Evolutionary conservation across 2,888 invertebrate species (phyloP).

Genomic region (Tryphoninae sp.): DNA sequence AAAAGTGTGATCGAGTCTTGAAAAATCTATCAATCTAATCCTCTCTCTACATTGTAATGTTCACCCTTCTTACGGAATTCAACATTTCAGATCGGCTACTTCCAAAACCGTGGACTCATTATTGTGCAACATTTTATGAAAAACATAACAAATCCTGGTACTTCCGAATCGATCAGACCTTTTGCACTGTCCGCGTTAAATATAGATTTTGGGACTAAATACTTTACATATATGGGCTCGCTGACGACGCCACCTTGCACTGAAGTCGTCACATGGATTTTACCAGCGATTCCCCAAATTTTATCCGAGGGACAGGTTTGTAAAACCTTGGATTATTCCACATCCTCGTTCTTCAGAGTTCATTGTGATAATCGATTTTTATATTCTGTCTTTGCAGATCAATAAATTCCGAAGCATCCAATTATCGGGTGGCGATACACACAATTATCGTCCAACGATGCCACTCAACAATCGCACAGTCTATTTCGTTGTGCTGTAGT

Average conservation of each 20-base stretch:
- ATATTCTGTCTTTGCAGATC: conserved; percentile 49
- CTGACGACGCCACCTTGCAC: conserved; percentile 83
- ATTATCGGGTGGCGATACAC: conserved; percentile 32
- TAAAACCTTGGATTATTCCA: background rate
- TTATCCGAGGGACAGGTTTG: conserved; percentile 66
- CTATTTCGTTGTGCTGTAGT: conserved; percentile 33
- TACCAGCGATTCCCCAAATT: conserved; percentile 80
- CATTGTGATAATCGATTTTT: background rate
- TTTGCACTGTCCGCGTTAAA: conserved; percentile 73
- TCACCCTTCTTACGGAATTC: background rate
- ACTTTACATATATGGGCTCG: conserved; percentile 82
- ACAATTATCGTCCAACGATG: conserved; percentile 58
- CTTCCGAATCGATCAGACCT: conserved; percentile 53
- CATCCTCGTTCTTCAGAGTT: background rate
- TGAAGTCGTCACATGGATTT: conserved; percentile 83
- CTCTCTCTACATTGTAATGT: background rate
- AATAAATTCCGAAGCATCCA: conserved; percentile 39
- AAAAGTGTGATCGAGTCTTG: background rate
- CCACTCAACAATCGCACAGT: conserved; percentile 55
- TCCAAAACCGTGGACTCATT: conserved; percentile 54
- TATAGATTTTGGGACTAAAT: conserved; percentile 70
- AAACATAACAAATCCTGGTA: conserved; percentile 29
- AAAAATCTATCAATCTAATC: background rate
- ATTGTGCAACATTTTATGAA: conserved; percentile 33
- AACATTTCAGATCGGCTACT: conserved; percentile 55